phyloP scores from a whole-genome alignment of 2,797 vertebrate species.

The Siniperca scherzeri region DNA sequence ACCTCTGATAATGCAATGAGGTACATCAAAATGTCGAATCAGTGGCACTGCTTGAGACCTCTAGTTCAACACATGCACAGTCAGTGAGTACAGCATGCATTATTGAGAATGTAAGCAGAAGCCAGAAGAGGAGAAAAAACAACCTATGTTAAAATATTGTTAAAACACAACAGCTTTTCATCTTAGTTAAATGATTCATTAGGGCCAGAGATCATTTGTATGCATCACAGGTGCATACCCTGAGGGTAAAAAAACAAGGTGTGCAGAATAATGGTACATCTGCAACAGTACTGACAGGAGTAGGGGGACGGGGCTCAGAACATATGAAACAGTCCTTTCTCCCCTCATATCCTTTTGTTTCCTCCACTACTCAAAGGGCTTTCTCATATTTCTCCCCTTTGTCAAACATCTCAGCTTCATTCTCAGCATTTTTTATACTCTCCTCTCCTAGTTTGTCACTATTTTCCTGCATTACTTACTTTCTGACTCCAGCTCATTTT shows the following conservation, averaged over 20 bases:
- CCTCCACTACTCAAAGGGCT: slow-evolving; percentile 7
- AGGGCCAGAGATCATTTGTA: slow-evolving; percentile 41
- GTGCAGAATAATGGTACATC: slow-evolving; percentile 24
- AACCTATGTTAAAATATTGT: neutral
- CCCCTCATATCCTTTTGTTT: slow-evolving; percentile 32
- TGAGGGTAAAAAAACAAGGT: slow-evolving; percentile 29
- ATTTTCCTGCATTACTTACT: slow-evolving; percentile 16
- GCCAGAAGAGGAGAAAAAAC: neutral
- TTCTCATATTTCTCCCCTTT: neutral
- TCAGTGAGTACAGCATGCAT: slow-evolving; percentile 11
- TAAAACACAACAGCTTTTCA: neutral
- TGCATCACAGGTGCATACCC: slow-evolving; percentile 36
- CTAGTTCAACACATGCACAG: neutral
- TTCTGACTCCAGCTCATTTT: slow-evolving; percentile 29
- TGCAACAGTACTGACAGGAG: neutral
- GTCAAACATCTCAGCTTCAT: slow-evolving; percentile 8
- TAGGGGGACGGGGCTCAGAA: neutral
- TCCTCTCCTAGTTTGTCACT: neutral
- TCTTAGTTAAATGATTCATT: slow-evolving; percentile 47
- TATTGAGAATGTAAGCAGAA: slow-evolving; percentile 16
- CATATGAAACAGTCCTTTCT: slow-evolving; percentile 26
- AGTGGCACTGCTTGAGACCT: slow-evolving; percentile 16
- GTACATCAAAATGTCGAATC: slow-evolving; percentile 30
- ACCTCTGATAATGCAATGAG: slow-evolving; percentile 37
- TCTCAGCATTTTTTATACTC: slow-evolving; percentile 2